phyloP scores from a whole-genome alignment of 2,888 invertebrate genomes.

The Spisula solida region DNA sequence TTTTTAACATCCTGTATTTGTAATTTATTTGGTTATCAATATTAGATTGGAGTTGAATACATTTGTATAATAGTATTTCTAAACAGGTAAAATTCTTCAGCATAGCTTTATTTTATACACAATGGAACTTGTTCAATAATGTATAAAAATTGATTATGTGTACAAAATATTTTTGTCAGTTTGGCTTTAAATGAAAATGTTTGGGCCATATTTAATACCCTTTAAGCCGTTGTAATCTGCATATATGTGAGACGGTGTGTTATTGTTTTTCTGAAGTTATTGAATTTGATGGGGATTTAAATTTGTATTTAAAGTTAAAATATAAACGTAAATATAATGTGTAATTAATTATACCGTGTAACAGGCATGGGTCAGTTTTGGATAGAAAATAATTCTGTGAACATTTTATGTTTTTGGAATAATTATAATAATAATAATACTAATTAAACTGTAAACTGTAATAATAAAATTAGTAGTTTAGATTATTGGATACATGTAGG shows the following conservation, averaged over 20 bases:
- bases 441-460: too few species aligned
- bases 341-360: too few species aligned
- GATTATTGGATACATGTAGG: not conserved
- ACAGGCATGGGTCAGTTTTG: not conserved
- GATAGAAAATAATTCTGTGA: not conserved
- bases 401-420: not conserved
- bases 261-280: slow-evolving; percentile 22
- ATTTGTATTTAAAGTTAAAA: not conserved
- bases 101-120: not conserved
- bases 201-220: not conserved
- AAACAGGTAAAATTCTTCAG: not conserved
- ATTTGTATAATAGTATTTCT: not conserved
- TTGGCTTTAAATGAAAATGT: slow-evolving; percentile 18
- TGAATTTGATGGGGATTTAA: slow-evolving; percentile 11
- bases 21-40: not conserved
- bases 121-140: not conserved
- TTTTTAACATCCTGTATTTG: too few species aligned
- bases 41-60: not conserved
- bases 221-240: slow-evolving; percentile 11
- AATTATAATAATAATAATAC: too few species aligned
- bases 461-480: not conserved
- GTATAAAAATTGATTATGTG: slow-evolving; percentile 4
- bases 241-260: not conserved
- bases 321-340: not conserved
- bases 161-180: not conserved